Percentiles rank a stretch among this genome's conserved stretches.
Evolutionary conservation across 2,113 vertebrate species (phyloP).

Genomic region (Sterrhoptilus dennistouni): DNA sequence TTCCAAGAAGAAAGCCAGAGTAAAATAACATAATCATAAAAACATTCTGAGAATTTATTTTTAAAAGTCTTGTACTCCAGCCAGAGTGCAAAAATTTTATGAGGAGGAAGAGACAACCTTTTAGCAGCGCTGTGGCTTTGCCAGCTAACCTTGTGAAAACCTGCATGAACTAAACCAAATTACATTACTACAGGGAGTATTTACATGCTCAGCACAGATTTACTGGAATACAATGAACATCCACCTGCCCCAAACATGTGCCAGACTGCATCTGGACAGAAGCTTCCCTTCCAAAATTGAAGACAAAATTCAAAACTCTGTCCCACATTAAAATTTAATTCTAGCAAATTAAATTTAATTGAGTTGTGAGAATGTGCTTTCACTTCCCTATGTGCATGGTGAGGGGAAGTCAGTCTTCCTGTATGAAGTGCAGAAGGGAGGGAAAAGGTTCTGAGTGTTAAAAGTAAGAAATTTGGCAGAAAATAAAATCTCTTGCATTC

Average conservation of each 20-base stretch:
- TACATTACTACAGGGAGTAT: not conserved
- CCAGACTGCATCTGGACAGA: not conserved
- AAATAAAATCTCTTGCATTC: not conserved
- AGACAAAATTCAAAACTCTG: not conserved
- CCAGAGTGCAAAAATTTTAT: not conserved
- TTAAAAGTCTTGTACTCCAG: not conserved
- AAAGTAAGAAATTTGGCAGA: not conserved
- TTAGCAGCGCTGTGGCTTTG: not conserved
- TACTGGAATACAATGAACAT: not conserved
- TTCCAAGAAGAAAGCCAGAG: not conserved
- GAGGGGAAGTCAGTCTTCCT: not conserved
- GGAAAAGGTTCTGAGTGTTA: not conserved
- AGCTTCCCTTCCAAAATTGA: not conserved
- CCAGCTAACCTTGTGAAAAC: not conserved
- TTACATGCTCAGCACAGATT: not conserved
- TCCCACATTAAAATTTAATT: not conserved
- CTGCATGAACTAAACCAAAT: not conserved
- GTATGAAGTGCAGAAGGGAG: not conserved
- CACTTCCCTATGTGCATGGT: not conserved
- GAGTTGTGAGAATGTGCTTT: not conserved
- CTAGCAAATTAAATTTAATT: not conserved
- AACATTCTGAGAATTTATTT: not conserved
- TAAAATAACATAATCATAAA: not conserved
- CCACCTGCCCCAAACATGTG: not conserved
- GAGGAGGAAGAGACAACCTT: not conserved